Percentiles rank a stretch among this genome's conserved stretches.
Conservation (phyloP, 1,140 invertebrate species). For the Drosophila tani region DNA sequence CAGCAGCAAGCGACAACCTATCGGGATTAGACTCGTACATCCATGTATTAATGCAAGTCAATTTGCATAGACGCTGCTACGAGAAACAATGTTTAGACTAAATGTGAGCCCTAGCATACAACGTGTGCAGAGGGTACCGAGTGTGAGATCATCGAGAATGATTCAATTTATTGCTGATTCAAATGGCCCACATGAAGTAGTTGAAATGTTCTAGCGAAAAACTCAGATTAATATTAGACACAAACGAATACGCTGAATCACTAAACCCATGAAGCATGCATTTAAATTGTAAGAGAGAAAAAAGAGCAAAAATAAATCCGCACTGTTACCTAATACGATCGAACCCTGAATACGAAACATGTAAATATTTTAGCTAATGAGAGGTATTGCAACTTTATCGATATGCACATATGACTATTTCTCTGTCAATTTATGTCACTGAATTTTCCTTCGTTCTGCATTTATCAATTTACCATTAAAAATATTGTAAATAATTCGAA, state of each 20-base stretch:
- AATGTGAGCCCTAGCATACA: conserved; percentile 19
- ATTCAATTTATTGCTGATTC: conserved; percentile 17
- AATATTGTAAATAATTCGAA: conserved; percentile 57
- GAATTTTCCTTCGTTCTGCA: conserved; percentile 22
- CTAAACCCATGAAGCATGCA: conserved; percentile 34
- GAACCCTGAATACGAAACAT: conserved; percentile 47
- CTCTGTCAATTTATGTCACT: conserved; percentile 47
- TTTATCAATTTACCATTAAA: conserved; percentile 34
- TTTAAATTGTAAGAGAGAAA: conserved; percentile 32
- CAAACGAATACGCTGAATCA: conserved; percentile 33
- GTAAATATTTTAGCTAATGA: conserved; percentile 67
- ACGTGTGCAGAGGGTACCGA: neutral
- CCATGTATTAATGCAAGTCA: conserved; percentile 1
- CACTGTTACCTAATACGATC: conserved; percentile 69
- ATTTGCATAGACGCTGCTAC: conserved; percentile 11
- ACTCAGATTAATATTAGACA: conserved; percentile 23
- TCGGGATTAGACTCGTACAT: conserved; percentile 9
- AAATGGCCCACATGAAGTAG: conserved; percentile 13
- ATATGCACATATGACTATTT: conserved; percentile 18
- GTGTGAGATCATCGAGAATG: neutral
- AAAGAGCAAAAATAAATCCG: conserved; percentile 25
- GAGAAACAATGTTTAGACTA: conserved; percentile 26
- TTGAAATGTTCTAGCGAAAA: conserved; percentile 39
- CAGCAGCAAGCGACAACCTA: conserved; percentile 7
- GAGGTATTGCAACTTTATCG: conserved; percentile 22